Evolutionary conservation across 1,140 invertebrate species (phyloP), one percentile per base, ranked within the genome.

Genomic region (Monomorium pharaonis): DNA sequence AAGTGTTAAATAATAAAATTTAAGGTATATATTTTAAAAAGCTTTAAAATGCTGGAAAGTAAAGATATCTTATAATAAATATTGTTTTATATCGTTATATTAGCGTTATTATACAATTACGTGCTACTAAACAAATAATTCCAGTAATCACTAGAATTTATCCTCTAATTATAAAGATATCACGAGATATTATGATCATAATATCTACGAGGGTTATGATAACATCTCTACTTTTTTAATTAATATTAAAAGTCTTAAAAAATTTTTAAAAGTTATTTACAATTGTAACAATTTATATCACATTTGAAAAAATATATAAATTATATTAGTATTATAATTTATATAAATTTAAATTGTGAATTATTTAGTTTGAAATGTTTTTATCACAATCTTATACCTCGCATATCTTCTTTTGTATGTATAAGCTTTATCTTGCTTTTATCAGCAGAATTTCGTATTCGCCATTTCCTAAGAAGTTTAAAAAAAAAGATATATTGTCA

Each of bases 401-500:
- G 0, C 9, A 21, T 10, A 18, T 49, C 9, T n/a, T 21, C 3
- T 7, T 63, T 77, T 47, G 47, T 44, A 51, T 67, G 14, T 51
- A 33, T 24, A 37, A 16, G 3, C 3, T 58, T 44, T 44, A 58
- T 72, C 37, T n/a, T 33, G 51, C 2, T 30, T 72, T 81, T 58
- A 70, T 44, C 33, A n/a, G 18, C 7, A 47, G 44, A 58, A 83
- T 44, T 72, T 67, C 9, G 18, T 49, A 47, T 62, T 42, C 30
- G 2, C 33, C 21, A 30, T 56, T 44, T 70, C 12, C 5, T 27
- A 58, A 47, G 27, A 47, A 58, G 18, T 44, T 44, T 7, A 33
- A 47, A 33, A 58, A 83, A 54, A 83, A 83, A 83, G 67, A 72
- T 83, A 83, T 47, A 49, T n/a, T 30, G 14, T 9, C 54, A 72